Percentiles rank a stretch among this genome's conserved stretches.
Evolutionary conservation across 2,797 vertebrate species (phyloP).

Genomic region (Euthynnus affinis): DNA sequence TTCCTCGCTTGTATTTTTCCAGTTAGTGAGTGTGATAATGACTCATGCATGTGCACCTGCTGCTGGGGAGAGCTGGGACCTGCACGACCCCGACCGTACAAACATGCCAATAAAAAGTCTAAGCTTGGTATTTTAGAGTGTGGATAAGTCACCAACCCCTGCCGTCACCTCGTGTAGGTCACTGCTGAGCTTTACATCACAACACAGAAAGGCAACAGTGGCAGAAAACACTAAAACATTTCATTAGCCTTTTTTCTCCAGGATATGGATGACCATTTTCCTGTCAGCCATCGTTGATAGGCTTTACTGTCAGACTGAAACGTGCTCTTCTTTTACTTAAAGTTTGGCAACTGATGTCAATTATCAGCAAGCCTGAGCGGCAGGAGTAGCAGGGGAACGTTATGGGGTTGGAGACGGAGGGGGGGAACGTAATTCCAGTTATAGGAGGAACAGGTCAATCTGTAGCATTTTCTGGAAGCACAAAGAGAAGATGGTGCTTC

Average conservation of each 20-base stretch:
- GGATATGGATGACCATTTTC: slow-evolving; percentile 32
- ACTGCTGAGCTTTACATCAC: slow-evolving; percentile 18
- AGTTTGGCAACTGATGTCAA: slow-evolving; percentile 50
- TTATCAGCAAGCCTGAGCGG: slow-evolving; percentile 54
- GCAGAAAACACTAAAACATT: slow-evolving; percentile 44
- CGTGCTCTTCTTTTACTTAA: slow-evolving; percentile 28
- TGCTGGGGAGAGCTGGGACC: slow-evolving; percentile 38
- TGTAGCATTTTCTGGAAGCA: slow-evolving; percentile 1
- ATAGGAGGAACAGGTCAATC: slow-evolving; percentile 1
- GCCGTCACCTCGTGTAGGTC: background rate
- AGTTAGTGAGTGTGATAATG: slow-evolving; percentile 39
- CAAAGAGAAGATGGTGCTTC: background rate
- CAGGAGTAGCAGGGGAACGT: slow-evolving; percentile 10
- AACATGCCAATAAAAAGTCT: slow-evolving; percentile 45
- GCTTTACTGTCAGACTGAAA: slow-evolving; percentile 20
- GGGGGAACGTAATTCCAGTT: background rate
- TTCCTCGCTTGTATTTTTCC: slow-evolving; percentile 33
- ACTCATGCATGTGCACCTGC: slow-evolving; percentile 64
- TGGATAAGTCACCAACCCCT: slow-evolving; percentile 34
- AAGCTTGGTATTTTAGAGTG: slow-evolving; percentile 27
- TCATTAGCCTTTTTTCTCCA: slow-evolving; percentile 46
- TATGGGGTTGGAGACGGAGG: background rate
- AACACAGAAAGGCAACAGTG: slow-evolving; percentile 1
- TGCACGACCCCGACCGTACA: slow-evolving; percentile 38
- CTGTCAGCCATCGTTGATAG: slow-evolving; percentile 20